Evolutionary conservation across 2,113 vertebrate species (phyloP).

Genomic region (Melanerpes formicivorus): DNA sequence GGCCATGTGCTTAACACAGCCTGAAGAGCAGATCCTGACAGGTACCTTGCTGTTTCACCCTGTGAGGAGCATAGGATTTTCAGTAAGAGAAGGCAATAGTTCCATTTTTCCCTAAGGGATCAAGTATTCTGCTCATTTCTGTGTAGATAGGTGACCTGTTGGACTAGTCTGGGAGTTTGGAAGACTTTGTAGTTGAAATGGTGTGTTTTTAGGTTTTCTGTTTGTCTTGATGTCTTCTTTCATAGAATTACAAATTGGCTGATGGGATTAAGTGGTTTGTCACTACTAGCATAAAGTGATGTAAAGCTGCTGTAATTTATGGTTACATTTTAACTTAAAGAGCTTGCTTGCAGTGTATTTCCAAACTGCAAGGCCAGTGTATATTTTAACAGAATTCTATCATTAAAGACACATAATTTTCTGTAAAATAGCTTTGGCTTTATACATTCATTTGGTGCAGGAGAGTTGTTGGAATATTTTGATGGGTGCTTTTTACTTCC

Average conservation of each 20-base stretch:
- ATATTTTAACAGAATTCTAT: constrained; percentile 54
- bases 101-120: background rate
- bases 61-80: background rate
- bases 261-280: constrained; percentile 58
- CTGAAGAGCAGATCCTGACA: background rate
- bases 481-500: background rate
- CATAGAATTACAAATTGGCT: constrained; percentile 40
- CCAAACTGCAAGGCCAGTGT: constrained; percentile 32
- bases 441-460: constrained; percentile 8
- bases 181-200: constrained; percentile 5
- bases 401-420: constrained; percentile 49
- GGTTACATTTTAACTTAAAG: constrained; percentile 44
- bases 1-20: background rate
- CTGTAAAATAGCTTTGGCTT: constrained; percentile 26
- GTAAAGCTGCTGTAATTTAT: constrained; percentile 19
- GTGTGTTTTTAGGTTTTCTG: background rate
- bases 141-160: background rate
- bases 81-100: background rate
- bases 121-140: background rate
- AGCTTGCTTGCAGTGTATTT: constrained; percentile 35
- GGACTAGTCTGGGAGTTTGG: background rate
- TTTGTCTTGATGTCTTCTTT: constrained; percentile 8
- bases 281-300: constrained; percentile 53
- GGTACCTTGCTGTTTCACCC: background rate
- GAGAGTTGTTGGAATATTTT: background rate